Percentiles rank a stretch among this genome's conserved stretches.
These are phyloP conservation scores for Reticulitermes lucifugus DNA, from an alignment of 2,888 invertebrate genomes.

Conservation along the genomic window DNA sequence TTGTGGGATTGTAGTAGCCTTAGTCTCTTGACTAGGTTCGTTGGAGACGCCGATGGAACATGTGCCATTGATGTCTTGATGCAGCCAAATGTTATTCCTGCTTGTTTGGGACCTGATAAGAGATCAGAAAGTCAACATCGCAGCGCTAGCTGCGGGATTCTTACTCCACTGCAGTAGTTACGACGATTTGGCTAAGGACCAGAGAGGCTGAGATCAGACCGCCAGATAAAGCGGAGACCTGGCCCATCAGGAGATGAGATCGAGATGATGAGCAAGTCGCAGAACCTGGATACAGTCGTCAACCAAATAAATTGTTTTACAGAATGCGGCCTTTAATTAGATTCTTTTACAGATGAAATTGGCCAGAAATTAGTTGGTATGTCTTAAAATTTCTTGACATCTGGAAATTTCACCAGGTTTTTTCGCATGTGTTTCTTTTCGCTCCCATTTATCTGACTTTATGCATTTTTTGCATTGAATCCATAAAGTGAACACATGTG, in stretches of 20 bases:
- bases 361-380: no score
- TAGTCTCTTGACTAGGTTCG: no score
- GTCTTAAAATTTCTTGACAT: no score
- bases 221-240: constrained; percentile 4
- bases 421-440: no score
- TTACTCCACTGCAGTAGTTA: neutral
- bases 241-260: constrained; percentile 35
- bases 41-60: neutral
- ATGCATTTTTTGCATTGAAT: no score
- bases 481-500: no score
- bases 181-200: constrained; percentile 31
- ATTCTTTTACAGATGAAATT: no score
- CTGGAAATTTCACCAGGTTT: no score
- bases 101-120: constrained; percentile 28
- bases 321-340: no score
- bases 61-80: constrained; percentile 17
- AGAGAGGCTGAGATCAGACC: neutral
- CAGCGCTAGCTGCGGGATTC: neutral
- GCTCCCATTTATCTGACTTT: no score
- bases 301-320: neutral
- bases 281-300: neutral
- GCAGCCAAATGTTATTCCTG: neutral
- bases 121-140: constrained; percentile 30
- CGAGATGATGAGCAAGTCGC: constrained; percentile 4
- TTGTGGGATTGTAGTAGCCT: no score